Base-by-base conservation (phyloP, 2,888 invertebrate species). In the Ernsta delagoae region DNA sequence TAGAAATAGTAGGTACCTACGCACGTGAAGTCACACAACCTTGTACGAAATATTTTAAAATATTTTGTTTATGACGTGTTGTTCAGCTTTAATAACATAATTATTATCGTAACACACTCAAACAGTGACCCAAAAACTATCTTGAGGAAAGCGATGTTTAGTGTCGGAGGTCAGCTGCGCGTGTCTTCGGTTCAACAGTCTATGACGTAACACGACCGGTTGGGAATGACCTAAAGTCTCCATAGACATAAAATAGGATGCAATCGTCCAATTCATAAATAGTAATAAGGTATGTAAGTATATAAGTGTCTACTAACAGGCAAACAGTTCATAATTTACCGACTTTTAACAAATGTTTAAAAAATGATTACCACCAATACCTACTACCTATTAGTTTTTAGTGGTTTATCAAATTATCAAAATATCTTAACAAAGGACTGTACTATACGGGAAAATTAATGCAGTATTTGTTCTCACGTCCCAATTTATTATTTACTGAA, bases 171-270 rank as follows among this genome's bases (percentile, higher is more conserved):
- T 91, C 86, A 87, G 43, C 76, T 45, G 76, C 79, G 77, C 77
- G 80, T 76, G 80, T 78, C 82, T 76, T 74, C 78, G 80, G 84
- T 85, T 86, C 86, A 85, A 84, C 79, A 84, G 70, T 79, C 83
- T 81, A 76, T 90, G 88, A 89, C 78, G 88, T 86, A 90, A 91
- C 72, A 59, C 63, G 74, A 82, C 86, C 85, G 81, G 85, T 85
- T 80, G 72, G 72, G 76, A 39, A 78, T 67, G 62, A 68, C 54
- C 57, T 56, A 53, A 60, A 65, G 71, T 48, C 60, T 60, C 60
- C 59, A 50, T 43, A 71, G 48, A 59, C 12, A 62, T 5, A 16
- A 16, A 59, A 41, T 59, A 12, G 9, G 53, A 41, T 54, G 54
- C 36, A 54, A 63, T 54, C 63, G 39, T 16, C 43, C 6, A 50